A percentile compares a stretch with the other conserved stretches of the same genome.
phyloP scores from a whole-genome alignment of 1,140 invertebrate species.

The Pseudoatta argentina region DNA sequence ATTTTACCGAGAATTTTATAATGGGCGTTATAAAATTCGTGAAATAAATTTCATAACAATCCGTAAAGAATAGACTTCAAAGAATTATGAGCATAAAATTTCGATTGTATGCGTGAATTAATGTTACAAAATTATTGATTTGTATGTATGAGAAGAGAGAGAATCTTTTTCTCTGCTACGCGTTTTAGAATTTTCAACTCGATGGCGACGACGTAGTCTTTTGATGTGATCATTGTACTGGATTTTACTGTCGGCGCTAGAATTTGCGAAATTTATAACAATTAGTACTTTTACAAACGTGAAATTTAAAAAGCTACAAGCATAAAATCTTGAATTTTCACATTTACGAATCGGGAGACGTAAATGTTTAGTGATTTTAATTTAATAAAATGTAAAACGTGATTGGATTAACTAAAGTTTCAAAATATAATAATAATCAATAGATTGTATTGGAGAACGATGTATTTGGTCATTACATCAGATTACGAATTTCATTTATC shows the following conservation, averaged over 20 bases:
- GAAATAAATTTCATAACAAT: neutral
- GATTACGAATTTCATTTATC: neutral
- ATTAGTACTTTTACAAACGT: neutral
- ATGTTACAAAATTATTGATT: neutral
- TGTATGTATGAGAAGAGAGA: neutral
- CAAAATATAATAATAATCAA: neutral
- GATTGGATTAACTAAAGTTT: neutral
- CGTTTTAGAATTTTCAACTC: neutral
- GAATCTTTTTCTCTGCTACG: neutral
- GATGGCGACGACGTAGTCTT: neutral
- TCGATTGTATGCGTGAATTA: neutral
- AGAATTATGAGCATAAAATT: neutral
- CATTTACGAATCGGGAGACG: neutral
- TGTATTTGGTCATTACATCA: neutral
- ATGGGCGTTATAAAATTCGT: no score
- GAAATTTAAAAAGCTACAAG: neutral
- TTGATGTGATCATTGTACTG: conserved; percentile 11
- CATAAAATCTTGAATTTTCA: neutral
- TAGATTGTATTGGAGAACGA: neutral
- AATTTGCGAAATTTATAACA: neutral
- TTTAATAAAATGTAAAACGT: neutral
- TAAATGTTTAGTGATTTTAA: neutral
- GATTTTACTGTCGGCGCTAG: conserved; percentile 13
- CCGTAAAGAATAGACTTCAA: neutral
- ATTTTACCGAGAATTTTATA: no score